Evolutionary conservation across 2,888 invertebrate species (phyloP), one percentile per base, ranked within the genome.

Genomic region (Oithona nana): DNA sequence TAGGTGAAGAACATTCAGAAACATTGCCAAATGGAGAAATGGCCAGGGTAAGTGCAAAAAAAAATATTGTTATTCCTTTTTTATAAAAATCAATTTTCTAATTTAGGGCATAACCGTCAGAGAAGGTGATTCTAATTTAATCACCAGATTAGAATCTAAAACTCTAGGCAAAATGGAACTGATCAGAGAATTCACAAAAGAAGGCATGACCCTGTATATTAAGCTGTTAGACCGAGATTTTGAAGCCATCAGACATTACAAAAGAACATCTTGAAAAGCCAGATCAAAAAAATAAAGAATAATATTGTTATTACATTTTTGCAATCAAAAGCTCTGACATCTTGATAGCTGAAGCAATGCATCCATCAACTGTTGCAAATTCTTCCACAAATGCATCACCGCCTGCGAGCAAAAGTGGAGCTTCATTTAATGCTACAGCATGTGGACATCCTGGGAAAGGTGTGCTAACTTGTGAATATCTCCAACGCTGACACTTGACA

Each of bases 301-400:
- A n/a, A n/a, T n/a, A n/a, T n/a, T n/a, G n/a, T n/a, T n/a, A n/a
- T n/a, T n/a, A 39, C 39, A 39, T 6, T 39, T 39, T 39, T 39
- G 39, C 39, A 20, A 57, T 31, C 20, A 66, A 62, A 16, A 60
- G 57, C 11, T 49, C 63, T 0, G 61, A 64, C 16, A 64, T 52
- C 16, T 60, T 52, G 24, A 67, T 65, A n/a, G 71, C 74, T 2
- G 76, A 76, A 20, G 70, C 69, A 29, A 76, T 66, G 67, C 76
- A 76, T 3, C 75, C 75, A 68, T 76, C 75, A 67, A 77, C 71
- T 55, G 71, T 73, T 22, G 76, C 75, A n/a, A n/a, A n/a, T 51
- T 70, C 69, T 1, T 70, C 68, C 54, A 26, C 6, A 65, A 76
- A 76, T 1, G 72, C 74, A 67, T 77, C 77, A 22, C 77, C 77